Percentiles rank a stretch among this genome's conserved stretches.
Evolutionary conservation across 2,888 invertebrate genomes (phyloP).

Genomic region (Choristoneura rosaceana): DNA sequence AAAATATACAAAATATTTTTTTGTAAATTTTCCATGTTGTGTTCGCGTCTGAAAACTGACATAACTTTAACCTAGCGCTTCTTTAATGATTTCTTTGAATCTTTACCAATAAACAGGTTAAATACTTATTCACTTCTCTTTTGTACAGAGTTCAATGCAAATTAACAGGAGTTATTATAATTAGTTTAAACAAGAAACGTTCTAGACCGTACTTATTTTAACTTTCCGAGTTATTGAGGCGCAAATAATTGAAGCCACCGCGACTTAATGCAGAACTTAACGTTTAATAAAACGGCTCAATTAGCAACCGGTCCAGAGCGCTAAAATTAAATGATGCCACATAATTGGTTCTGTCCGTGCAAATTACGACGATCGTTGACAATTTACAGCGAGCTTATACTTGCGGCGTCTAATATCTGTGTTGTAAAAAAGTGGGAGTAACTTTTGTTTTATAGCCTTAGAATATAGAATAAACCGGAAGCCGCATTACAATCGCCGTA

Average conservation of each 20-base stretch:
- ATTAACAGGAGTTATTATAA: slow-evolving; percentile 9
- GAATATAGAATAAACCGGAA: too few relatives aligned
- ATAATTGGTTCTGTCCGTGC: slow-evolving; percentile 51
- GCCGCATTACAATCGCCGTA: too few relatives aligned
- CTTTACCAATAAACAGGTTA: background rate
- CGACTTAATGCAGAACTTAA: slow-evolving; percentile 57
- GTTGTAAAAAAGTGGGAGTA: slow-evolving; percentile 41
- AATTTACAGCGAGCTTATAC: slow-evolving; percentile 54
- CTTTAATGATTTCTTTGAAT: background rate
- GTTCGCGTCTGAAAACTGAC: too few relatives aligned
- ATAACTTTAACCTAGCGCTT: too few relatives aligned
- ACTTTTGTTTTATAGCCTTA: slow-evolving; percentile 31
- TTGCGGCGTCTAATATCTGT: slow-evolving; percentile 35
- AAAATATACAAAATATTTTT: too few relatives aligned
- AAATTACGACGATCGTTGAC: slow-evolving; percentile 67
- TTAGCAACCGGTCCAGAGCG: slow-evolving; percentile 59
- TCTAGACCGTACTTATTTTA: slow-evolving; percentile 37
- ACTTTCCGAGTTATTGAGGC: slow-evolving; percentile 46
- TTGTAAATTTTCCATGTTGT: too few relatives aligned
- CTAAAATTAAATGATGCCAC: slow-evolving; percentile 54
- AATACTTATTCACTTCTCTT: background rate
- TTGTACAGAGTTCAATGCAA: background rate
- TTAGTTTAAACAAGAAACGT: slow-evolving; percentile 7
- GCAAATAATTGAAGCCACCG: slow-evolving; percentile 49
- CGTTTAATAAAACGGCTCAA: slow-evolving; percentile 64